A percentile compares a stretch with the other conserved stretches of the same genome.
Conservation (phyloP, 2,888 invertebrate species). For the Dasysyrphus albostriatus region DNA sequence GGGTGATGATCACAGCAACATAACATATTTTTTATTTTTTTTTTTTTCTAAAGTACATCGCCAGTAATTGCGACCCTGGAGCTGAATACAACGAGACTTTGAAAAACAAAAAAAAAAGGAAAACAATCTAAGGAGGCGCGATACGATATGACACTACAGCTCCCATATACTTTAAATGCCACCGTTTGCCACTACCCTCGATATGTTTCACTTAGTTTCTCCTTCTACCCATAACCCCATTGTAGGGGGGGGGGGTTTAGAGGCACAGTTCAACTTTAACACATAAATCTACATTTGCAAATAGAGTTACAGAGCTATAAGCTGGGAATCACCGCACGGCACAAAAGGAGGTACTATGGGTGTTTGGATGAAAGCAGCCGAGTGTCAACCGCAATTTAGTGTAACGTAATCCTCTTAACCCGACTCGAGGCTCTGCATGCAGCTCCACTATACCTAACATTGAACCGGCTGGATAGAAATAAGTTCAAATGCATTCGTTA, state of each 20-base stretch:
- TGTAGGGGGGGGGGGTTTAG: not conserved
- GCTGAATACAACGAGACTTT: slow-evolving; percentile 26
- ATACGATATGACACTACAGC: slow-evolving; percentile 39
- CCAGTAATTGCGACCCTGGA: slow-evolving; percentile 59
- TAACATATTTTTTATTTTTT: slow-evolving; percentile 11
- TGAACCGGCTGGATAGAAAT: slow-evolving; percentile 19
- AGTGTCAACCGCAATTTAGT: slow-evolving; percentile 74
- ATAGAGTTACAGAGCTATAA: slow-evolving; percentile 6
- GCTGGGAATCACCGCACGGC: slow-evolving; percentile 26
- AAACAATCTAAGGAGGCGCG: slow-evolving; percentile 29
- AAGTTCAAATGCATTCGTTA: slow-evolving; percentile 64
- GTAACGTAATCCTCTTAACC: slow-evolving; percentile 66
- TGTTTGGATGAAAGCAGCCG: slow-evolving; percentile 56
- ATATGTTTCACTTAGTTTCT: slow-evolving; percentile 8
- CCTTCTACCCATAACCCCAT: not conserved
- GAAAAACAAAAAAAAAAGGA: not conserved
- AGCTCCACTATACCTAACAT: not conserved
- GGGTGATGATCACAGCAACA: slow-evolving; percentile 58
- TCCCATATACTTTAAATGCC: slow-evolving; percentile 33
- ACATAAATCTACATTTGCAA: slow-evolving; percentile 50
- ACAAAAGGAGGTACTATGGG: slow-evolving; percentile 23
- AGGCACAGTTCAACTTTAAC: slow-evolving; percentile 5
- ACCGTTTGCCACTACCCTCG: slow-evolving; percentile 29
- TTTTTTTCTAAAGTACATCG: slow-evolving; percentile 26
- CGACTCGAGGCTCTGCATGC: slow-evolving; percentile 22